Conservation (phyloP, 2,888 invertebrate species). For the Alcis repandata region DNA sequence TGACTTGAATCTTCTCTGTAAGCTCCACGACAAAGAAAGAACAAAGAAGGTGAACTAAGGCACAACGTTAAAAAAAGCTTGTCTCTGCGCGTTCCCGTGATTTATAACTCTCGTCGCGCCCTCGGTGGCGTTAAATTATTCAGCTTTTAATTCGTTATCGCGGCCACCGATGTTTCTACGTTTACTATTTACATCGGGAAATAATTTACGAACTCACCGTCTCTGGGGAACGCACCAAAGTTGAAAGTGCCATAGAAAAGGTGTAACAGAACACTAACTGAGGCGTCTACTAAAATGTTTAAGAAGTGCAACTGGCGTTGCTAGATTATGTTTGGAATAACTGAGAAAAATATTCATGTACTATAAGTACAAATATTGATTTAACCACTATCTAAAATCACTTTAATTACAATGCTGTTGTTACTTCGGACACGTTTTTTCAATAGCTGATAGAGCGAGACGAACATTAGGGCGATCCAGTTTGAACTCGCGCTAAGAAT, state of each 20-base stretch:
- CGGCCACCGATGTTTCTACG: slow-evolving; percentile 75
- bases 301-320: slow-evolving; percentile 22
- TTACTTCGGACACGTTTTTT: no score
- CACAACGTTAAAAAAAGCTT: slow-evolving; percentile 77
- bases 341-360: not conserved
- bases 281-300: not conserved
- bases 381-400: no score
- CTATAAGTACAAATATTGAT: no score
- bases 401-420: no score
- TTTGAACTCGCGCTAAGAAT: no score
- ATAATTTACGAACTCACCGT: slow-evolving; percentile 74
- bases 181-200: slow-evolving; percentile 80
- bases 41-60: slow-evolving; percentile 77
- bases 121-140: slow-evolving; percentile 82
- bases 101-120: slow-evolving; percentile 76
- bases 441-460: no score
- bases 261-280: not conserved
- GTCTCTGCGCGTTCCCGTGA: slow-evolving; percentile 78
- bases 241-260: slow-evolving; percentile 27
- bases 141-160: slow-evolving; percentile 85
- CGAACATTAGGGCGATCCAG: no score
- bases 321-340: not conserved
- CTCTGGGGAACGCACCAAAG: slow-evolving; percentile 56
- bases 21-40: slow-evolving; percentile 62
- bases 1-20: slow-evolving; percentile 7